Evolutionary conservation across 2,113 vertebrate genomes (phyloP).

Genomic region (Anarhynchus alexandrinus): DNA sequence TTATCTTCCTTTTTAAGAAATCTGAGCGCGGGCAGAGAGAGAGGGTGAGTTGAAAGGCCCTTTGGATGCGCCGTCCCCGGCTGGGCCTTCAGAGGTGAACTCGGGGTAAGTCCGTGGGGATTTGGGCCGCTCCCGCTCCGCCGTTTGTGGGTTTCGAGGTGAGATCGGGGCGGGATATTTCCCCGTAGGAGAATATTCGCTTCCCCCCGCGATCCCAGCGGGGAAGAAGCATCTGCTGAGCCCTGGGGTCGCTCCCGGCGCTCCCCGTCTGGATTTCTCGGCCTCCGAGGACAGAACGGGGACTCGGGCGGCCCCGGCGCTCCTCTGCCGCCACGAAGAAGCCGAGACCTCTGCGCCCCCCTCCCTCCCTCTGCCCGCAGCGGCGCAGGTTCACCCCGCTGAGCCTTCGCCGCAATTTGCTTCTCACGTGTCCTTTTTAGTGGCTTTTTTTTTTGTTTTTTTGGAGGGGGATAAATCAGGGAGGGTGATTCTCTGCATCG

Average conservation of each 20-base stretch:
- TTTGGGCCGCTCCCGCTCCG: neutral
- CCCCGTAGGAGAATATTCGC: neutral
- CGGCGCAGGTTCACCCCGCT: too few relatives aligned
- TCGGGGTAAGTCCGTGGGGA: neutral
- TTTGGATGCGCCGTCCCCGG: neutral
- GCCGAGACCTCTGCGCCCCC: too few relatives aligned
- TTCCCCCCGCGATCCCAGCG: fast-evolving
- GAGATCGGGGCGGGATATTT: neutral
- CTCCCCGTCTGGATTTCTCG: neutral
- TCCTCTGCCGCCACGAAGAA: neutral
- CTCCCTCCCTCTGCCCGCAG: neutral
- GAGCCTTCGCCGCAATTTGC: neutral
- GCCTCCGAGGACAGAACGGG: neutral
- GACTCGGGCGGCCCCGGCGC: neutral
- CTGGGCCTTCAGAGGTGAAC: neutral
- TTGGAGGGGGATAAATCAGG: neutral
- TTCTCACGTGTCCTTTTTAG: neutral
- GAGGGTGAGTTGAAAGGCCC: neutral
- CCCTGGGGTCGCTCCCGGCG: neutral
- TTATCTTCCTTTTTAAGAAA: neutral
- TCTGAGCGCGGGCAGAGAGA: neutral
- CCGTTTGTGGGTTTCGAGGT: neutral
- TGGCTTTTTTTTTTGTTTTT: too few relatives aligned
- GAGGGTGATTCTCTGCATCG: fast-evolving
- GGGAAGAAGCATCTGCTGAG: neutral